Conservation (phyloP, 92 coral and sea anemone genomes). For the Umimayanthus kanabou region DNA sequence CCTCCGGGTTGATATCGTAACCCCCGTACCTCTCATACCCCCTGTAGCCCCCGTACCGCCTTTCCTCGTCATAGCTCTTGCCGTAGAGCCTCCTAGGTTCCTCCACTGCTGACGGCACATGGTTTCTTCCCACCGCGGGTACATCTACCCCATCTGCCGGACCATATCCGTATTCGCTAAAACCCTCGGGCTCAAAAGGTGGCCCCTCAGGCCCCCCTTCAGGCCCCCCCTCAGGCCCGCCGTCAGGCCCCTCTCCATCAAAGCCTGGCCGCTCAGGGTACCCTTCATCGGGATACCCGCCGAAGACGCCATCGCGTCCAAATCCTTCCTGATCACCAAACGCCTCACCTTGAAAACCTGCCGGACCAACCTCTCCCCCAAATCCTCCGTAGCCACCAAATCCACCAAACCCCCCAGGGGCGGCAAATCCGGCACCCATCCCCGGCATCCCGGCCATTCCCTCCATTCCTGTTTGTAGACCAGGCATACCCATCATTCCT, state of each 20-base stretch:
- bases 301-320: slow-evolving; percentile 40
- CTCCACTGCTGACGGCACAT: slow-evolving; percentile 63
- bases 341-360: slow-evolving; percentile 31
- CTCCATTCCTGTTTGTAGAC: slow-evolving; percentile 59
- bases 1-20: slow-evolving; percentile 59
- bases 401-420: slow-evolving; percentile 19
- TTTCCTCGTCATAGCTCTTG: slow-evolving; percentile 62
- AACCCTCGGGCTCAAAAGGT: slow-evolving; percentile 54
- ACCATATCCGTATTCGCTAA: slow-evolving; percentile 39
- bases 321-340: slow-evolving; percentile 36
- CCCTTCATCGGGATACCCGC: slow-evolving; percentile 20
- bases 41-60: background rate
- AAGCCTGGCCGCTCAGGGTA: slow-evolving; percentile 30
- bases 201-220: background rate
- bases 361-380: slow-evolving; percentile 32
- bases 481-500: slow-evolving; percentile 63
- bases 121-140: slow-evolving; percentile 74
- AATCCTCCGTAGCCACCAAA: slow-evolving; percentile 29
- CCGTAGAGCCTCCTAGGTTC: slow-evolving; percentile 45
- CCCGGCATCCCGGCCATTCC: slow-evolving; percentile 67
- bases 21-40: slow-evolving; percentile 41
- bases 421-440: slow-evolving; percentile 42
- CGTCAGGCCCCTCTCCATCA: slow-evolving; percentile 47
- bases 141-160: slow-evolving; percentile 57
- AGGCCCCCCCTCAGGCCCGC: slow-evolving; percentile 47